A percentile compares a stretch with the other conserved stretches of the same genome.
Evolutionary conservation across 2,797 vertebrate species (phyloP).

Genomic region (Brachymystax lenok): DNA sequence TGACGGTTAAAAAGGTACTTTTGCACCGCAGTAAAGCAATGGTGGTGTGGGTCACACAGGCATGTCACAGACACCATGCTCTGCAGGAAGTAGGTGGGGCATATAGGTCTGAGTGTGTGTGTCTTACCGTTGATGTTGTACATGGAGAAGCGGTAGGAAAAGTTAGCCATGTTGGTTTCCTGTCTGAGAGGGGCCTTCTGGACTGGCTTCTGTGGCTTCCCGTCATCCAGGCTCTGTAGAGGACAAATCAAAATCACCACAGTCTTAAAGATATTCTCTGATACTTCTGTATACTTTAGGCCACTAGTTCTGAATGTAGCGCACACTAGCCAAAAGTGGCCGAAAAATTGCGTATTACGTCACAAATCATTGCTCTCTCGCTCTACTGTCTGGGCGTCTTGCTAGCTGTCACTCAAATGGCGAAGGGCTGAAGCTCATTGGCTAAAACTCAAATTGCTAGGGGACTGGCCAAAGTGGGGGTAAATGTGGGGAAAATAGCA

Average conservation of each 20-base stretch:
- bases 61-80: neutral
- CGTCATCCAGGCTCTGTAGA: slow-evolving; percentile 91
- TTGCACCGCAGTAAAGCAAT: neutral
- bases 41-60: neutral
- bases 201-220: slow-evolving; percentile 80
- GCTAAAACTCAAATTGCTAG: no score
- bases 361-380: no score
- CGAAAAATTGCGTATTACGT: no score
- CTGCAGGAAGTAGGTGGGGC: neutral
- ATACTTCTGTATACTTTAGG: no score
- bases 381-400: no score
- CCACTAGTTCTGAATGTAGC: no score
- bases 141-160: slow-evolving; percentile 98
- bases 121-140: slow-evolving; percentile 94
- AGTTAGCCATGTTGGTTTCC: slow-evolving; percentile 97
- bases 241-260: slow-evolving; percentile 8
- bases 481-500: no score
- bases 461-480: no score
- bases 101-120: neutral
- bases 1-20: neutral
- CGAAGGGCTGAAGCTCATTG: neutral
- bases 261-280: neutral
- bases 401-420: no score
- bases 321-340: no score
- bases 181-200: slow-evolving; percentile 94